Base-by-base conservation (phyloP, 2,888 invertebrate species). In the Sphaeridia pumilis region DNA sequence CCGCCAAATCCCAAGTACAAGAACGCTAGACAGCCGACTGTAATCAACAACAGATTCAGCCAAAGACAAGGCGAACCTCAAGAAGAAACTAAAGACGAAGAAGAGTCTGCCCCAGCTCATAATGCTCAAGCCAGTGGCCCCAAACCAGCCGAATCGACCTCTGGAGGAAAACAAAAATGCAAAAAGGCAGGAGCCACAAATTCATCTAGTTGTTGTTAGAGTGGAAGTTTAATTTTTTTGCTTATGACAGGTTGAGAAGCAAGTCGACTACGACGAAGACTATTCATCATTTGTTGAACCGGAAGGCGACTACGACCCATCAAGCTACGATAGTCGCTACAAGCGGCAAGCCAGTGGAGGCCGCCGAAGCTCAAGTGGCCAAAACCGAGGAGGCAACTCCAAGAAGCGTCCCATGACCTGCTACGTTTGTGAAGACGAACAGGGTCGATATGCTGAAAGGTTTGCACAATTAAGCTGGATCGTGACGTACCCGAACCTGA, bases 391-490 rank as follows among this genome's bases (percentile, higher is more conserved):
- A 21, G 50, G 43, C 17, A 41, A 42, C 27, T 41, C 50, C 14
- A 17, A 34, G 10, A 61, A 53, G 28, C 57, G 58, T 20, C 64
- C 64, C 3, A 67, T 67, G 67, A 67, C 66, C 4, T 67, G 67
- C 46, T 66, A 77, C 58, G 75, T 83, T 1, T 88, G 87, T 66
- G 79, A 81, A 61, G 64, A 64, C 49, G 62, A 64, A 38, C 38
- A 60, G 35, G 64, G 64, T 35, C 49, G 53, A 7, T 56, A 56
- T 46, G 56, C 56, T 34, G 56, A 56, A 41, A 26, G 52, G 52
- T 52, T 28, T 7, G 24, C 4, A 22, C 24, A 24, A 14, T 24
- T n/a, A 22, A 10, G 3, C 12, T 25, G 45, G 12, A 45, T 26
- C 7, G 21, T 22, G 4, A 22, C 24, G 25, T 5, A 17, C 10